Percentiles rank a stretch among this genome's conserved stretches.
Conservation (phyloP, 1,140 invertebrate genomes). For the Ditylenchus dipsaci region DNA sequence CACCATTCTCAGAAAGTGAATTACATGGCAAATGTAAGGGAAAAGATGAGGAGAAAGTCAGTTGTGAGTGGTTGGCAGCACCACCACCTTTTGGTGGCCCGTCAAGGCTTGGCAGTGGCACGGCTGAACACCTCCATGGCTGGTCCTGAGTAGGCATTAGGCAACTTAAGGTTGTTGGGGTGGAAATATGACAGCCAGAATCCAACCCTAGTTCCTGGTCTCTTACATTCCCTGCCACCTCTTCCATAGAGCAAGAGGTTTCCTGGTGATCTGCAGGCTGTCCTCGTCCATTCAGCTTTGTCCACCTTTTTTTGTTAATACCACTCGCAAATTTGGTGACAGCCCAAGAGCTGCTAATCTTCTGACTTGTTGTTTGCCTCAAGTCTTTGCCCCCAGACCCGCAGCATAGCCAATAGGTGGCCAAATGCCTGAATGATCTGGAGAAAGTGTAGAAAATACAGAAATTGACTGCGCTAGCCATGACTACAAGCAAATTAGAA, state of each 20-base stretch:
- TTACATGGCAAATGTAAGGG: no score
- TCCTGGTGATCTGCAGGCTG: not conserved
- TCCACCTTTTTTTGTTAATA: not conserved
- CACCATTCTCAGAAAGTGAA: no score
- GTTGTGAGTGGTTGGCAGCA: no score
- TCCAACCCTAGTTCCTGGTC: not conserved
- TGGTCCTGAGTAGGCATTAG: no score
- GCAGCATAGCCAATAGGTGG: not conserved
- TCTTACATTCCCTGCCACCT: not conserved
- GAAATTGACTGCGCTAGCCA: constrained; percentile 37
- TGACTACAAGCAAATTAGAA: constrained; percentile 34
- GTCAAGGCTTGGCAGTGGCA: no score
- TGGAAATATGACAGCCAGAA: no score
- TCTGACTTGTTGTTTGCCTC: not conserved
- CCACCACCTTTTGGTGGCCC: no score
- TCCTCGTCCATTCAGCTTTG: not conserved
- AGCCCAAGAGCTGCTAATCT: not conserved
- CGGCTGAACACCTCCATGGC: no score
- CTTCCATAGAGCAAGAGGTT: not conserved
- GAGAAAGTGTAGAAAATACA: constrained; percentile 42
- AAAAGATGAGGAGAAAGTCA: no score
- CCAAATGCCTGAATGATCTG: constrained; percentile 23
- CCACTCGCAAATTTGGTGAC: not conserved
- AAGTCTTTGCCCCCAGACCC: not conserved
- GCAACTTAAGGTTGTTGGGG: no score